A percentile compares a stretch with the other conserved stretches of the same genome.
Conservation (phyloP, 2,797 vertebrate genomes). For the Enteromius unitaeniatus region DNA sequence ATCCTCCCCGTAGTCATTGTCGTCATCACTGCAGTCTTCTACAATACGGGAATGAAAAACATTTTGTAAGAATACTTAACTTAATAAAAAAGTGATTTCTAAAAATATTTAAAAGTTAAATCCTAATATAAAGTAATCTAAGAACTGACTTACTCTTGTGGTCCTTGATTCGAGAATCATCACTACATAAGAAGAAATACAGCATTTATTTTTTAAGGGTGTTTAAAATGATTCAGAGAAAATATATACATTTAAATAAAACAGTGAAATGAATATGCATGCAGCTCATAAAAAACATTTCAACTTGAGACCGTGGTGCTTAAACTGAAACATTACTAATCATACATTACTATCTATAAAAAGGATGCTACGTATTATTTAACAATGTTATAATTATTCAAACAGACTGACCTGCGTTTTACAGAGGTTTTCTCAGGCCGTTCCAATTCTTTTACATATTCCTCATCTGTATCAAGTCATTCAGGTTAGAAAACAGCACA, state of each 20-base stretch:
- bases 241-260: background rate
- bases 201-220: background rate
- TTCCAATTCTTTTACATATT: conserved; percentile 88
- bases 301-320: background rate
- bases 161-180: conserved; percentile 58
- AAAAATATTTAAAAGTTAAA: background rate
- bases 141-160: conserved; percentile 59
- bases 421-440: conserved; percentile 91
- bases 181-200: conserved; percentile 49
- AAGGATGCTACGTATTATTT: background rate
- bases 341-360: background rate
- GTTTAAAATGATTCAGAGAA: background rate
- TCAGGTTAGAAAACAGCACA: conserved; percentile 5
- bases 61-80: background rate
- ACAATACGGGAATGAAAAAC: background rate
- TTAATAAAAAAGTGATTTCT: background rate
- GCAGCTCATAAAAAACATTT: conserved; percentile 3
- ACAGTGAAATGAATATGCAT: background rate
- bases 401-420: conserved; percentile 84
- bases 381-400: background rate
- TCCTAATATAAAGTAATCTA: background rate
- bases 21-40: conserved; percentile 89
- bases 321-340: conserved; percentile 14
- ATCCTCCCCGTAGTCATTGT: conserved; percentile 81
- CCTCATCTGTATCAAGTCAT: conserved; percentile 84